Evolutionary conservation across 2,888 invertebrate species (phyloP), one percentile per base, ranked within the genome.

Genomic region (Pogonocherus hispidulus): DNA sequence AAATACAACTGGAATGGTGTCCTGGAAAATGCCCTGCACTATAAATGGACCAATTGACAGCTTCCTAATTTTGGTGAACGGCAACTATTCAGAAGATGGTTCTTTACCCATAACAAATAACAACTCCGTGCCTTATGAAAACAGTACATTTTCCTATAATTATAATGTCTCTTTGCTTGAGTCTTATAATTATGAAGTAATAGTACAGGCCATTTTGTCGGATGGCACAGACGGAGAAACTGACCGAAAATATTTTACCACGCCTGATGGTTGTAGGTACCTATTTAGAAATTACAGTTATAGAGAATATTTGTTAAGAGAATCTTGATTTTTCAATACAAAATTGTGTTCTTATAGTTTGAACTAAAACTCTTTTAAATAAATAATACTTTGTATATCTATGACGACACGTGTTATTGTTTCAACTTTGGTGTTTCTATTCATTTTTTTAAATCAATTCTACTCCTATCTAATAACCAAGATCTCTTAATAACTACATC

Each of bases 261-360:
- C 69, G n/a, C 35, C 27, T 16, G 59, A 60, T 66, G 73, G 70
- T 57, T 64, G 70, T 71, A 66, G 56, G 69, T 71, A 71, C 54
- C 63, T 55, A 60, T 47, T 32, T 47, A 32, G 46, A 1, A 55
- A 20, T 5, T 41, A 37, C 19, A 20, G 32, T 35, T 14, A 16
- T 19, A 22, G n/a, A 20, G n/a, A 11, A 6, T n/a, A n/a, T n/a
- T n/a, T n/a, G n/a, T n/a, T n/a, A n/a, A n/a, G n/a, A n/a, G n/a
- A n/a, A n/a, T n/a, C n/a, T n/a, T n/a, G n/a, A n/a, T n/a, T n/a
- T n/a, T n/a, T n/a, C n/a, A n/a, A n/a, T n/a, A n/a, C n/a, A n/a
- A n/a, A n/a, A n/a, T n/a, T n/a, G n/a, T n/a, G n/a, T n/a, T n/a
- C n/a, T n/a, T n/a, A n/a, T n/a, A n/a, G n/a, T n/a, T n/a, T n/a